Evolutionary conservation across 2,797 vertebrate genomes (phyloP), one percentile per base, ranked within the genome.

Genomic region (Acanthurus lineatus): DNA sequence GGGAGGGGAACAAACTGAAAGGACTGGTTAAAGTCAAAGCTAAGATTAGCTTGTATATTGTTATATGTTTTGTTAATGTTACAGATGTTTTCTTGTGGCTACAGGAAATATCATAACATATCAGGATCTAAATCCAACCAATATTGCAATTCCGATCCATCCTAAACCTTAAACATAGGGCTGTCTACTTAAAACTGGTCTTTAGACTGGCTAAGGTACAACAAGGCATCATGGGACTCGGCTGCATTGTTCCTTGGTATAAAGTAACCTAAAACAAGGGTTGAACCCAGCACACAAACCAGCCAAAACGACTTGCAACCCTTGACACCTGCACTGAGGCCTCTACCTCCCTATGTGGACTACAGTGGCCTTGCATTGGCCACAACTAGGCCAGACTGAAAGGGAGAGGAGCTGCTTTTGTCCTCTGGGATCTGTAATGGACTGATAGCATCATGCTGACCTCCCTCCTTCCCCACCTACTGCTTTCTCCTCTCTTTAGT

Each of bases 391-490:
- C 83, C 92, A 92, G 63, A 73, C 82, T 90, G 90, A 93, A 92
- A 93, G 78, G 83, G 75, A 89, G 83, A 89, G 83, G 83, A 81
- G 84, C 86, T 59, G 79, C 85, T 84, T 95, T 92, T 94, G 91
- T 95, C 88, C 83, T 82, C 58, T 2, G 47, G 76, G 87, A 89
- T 92, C 92, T 93, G 91, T 93, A 94, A 93, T 92, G 90, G 92
- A 91, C 91, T 73, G 93, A 95, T 93, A 95, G 90, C 85, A 94
- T 94, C 92, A 35, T 76, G 63, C 82, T 91, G 89, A 93, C 86
- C 88, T 92, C 82, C 87, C 87, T 90, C 71, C 82, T 85, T 82
- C 82, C 68, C 80, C 84, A 86, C 79, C 83, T 85, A 81, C 77
- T 86, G 82, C 80, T 86, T 79, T 86, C 32, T 71, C 81, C 83